Evolutionary conservation across 2,888 invertebrate genomes (phyloP).

Genomic region (Melieria crassipennis): DNA sequence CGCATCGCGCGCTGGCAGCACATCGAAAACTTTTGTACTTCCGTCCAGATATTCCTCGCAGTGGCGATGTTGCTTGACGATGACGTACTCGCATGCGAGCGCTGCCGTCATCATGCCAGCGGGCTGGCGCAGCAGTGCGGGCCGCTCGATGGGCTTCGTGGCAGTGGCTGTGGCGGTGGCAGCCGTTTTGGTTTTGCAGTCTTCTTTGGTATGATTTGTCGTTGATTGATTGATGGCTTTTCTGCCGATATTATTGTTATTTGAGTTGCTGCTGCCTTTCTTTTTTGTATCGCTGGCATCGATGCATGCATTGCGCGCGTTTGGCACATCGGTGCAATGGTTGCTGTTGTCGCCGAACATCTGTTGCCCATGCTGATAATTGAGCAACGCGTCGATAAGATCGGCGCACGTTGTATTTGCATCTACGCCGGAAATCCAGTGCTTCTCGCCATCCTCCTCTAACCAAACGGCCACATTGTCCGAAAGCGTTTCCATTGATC

Average conservation of each 20-base stretch:
- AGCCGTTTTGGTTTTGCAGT: constrained; percentile 29
- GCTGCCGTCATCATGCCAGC: constrained; percentile 36
- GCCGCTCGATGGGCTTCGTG: not conserved
- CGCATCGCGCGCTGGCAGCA: constrained; percentile 48
- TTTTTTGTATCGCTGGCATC: constrained; percentile 17
- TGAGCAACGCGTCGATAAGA: constrained; percentile 77
- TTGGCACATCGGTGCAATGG: constrained; percentile 19
- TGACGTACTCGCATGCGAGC: constrained; percentile 49
- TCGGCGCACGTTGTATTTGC: constrained; percentile 82
- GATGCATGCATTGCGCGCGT: not conserved
- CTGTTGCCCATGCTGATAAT: constrained; percentile 64
- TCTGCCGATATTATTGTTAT: constrained; percentile 27
- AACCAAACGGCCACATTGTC: constrained; percentile 78
- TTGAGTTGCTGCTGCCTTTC: constrained; percentile 27
- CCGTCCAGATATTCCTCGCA: constrained; percentile 59
- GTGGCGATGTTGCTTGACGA: constrained; percentile 54
- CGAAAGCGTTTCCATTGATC: constrained; percentile 53
- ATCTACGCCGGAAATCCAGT: constrained; percentile 83
- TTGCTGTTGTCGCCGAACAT: constrained; percentile 46
- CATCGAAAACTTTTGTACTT: constrained; percentile 54
- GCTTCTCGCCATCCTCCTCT: constrained; percentile 75
- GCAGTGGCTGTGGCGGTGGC: not conserved
- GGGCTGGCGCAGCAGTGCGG: constrained; percentile 22
- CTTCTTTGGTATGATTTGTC: constrained; percentile 49
- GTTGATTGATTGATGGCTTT: constrained; percentile 44